Conservation (phyloP, 2,797 vertebrate species). For the Perodicticus potto region DNA sequence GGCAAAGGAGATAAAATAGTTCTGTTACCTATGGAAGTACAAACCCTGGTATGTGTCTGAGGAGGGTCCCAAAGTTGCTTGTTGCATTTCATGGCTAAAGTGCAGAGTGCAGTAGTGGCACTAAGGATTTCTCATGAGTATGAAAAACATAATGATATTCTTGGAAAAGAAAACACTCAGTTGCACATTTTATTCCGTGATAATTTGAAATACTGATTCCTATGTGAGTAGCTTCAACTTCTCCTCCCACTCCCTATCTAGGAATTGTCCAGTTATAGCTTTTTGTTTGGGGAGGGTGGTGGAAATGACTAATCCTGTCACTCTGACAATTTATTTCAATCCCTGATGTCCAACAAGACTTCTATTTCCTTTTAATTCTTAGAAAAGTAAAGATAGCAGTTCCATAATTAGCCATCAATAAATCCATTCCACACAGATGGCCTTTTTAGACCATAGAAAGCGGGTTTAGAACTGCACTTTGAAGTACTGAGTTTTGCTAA, state of each 20-base stretch:
- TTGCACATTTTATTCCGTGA: not conserved
- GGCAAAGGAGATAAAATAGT: not conserved
- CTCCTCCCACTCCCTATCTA: not conserved
- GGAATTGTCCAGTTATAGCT: not conserved
- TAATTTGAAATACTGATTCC: not conserved
- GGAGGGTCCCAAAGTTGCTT: not conserved
- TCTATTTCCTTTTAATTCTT: conserved; percentile 71
- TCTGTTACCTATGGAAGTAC: not conserved
- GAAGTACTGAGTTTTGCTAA: not conserved
- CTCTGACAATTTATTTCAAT: not conserved
- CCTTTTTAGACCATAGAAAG: not conserved
- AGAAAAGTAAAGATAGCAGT: not conserved
- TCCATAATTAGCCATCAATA: conserved; percentile 68
- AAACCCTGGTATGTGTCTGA: not conserved
- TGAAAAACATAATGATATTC: not conserved
- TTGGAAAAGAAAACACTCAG: not conserved
- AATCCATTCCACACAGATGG: not conserved
- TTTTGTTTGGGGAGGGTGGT: not conserved
- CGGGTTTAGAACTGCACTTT: not conserved
- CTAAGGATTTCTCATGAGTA: not conserved
- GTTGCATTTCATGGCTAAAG: not conserved
- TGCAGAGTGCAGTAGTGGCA: not conserved
- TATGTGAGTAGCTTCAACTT: not conserved
- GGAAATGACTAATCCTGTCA: not conserved
- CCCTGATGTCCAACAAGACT: not conserved